phyloP scores from a whole-genome alignment of 2,888 invertebrate genomes.

The Vannuccia rotundouncinata region DNA sequence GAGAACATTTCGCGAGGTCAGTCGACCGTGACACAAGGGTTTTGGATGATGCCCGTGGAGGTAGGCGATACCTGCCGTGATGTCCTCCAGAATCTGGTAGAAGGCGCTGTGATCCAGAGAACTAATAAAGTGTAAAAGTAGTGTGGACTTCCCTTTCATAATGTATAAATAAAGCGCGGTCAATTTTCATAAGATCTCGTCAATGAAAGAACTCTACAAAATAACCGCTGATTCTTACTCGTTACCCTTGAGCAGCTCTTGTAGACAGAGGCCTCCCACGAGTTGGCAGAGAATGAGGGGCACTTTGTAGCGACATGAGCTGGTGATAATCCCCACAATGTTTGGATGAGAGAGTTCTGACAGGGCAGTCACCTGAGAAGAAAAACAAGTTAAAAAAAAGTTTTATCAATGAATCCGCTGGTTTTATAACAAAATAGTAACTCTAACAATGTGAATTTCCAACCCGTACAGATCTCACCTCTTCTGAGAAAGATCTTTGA shows the following conservation, averaged over 20 bases:
- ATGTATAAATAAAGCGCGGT: not conserved
- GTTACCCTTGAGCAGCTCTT: not conserved
- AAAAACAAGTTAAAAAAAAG: no score
- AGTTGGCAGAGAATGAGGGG: not conserved
- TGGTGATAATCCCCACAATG: not conserved
- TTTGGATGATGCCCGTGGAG: conserved; percentile 50
- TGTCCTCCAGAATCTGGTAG: conserved; percentile 48
- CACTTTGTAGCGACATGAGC: not conserved
- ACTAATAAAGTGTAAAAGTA: conserved; percentile 42
- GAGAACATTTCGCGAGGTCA: not conserved
- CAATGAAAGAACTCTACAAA: conserved; percentile 4
- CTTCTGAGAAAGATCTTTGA: conserved; percentile 50
- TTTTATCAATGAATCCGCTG: no score
- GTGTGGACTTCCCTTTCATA: no score
- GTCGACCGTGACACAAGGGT: conserved; percentile 41
- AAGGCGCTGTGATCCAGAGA: conserved; percentile 47
- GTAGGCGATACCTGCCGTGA: conserved; percentile 50
- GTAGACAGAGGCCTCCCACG: not conserved
- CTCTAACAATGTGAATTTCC: no score
- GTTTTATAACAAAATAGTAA: no score
- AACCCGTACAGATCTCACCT: no score
- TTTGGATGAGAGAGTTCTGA: not conserved
- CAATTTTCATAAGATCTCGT: conserved; percentile 40
- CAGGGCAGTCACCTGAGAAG: not conserved
- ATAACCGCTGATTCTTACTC: not conserved